Percentiles rank a stretch among this genome's conserved stretches.
phyloP scores from a whole-genome alignment of 1,140 invertebrate genomes.

The Pseudoatta argentina region DNA sequence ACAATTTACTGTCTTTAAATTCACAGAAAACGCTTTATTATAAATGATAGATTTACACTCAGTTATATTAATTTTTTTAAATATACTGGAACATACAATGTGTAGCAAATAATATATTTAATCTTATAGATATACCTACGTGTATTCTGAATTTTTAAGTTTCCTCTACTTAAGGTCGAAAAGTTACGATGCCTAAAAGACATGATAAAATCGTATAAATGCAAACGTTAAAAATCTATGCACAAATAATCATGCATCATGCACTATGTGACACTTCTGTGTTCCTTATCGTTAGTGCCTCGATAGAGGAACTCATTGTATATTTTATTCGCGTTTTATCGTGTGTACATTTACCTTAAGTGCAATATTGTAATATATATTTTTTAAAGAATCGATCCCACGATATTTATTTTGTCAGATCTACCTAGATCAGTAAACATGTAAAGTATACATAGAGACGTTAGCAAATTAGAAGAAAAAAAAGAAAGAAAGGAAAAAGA shows the following conservation, averaged over 20 bases:
- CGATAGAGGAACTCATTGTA: constrained; percentile 73
- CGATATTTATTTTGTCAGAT: constrained; percentile 73
- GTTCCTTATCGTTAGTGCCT: constrained; percentile 77
- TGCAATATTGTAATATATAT: constrained; percentile 77
- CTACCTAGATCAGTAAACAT: constrained; percentile 63
- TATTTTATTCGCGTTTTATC: constrained; percentile 77
- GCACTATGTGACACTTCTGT: constrained; percentile 70
- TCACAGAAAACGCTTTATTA: neutral
- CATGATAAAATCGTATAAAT: constrained; percentile 60
- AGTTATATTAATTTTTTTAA: constrained; percentile 8
- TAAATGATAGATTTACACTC: constrained; percentile 1
- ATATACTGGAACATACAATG: neutral
- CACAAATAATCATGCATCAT: constrained; percentile 64
- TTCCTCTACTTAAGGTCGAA: constrained; percentile 56
- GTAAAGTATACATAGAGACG: constrained; percentile 64
- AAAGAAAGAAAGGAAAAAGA: neutral
- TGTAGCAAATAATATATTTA: neutral
- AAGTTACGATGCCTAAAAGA: constrained; percentile 61
- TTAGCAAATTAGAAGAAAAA: constrained; percentile 31
- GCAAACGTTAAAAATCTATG: constrained; percentile 51
- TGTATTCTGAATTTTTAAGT: constrained; percentile 59
- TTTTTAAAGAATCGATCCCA: constrained; percentile 73
- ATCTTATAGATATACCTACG: constrained; percentile 54
- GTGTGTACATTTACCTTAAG: constrained; percentile 75
- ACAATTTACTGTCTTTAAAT: constrained; percentile 11